Percentiles rank a stretch among this genome's conserved stretches.
Evolutionary conservation across 2,113 vertebrate species (phyloP).

Genomic region (Lucifuga dentata): DNA sequence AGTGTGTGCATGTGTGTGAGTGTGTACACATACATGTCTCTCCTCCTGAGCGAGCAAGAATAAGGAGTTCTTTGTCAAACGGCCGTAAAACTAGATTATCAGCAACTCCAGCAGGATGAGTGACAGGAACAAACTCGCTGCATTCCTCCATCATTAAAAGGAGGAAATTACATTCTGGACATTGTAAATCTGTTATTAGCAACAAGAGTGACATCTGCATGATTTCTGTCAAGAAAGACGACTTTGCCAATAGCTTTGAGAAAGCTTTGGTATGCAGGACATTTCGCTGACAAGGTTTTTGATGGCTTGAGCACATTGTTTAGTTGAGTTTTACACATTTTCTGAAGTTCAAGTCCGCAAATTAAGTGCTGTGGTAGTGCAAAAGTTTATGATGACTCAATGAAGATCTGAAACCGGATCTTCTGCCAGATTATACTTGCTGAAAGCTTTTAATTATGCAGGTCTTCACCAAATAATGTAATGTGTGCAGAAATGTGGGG

Average conservation of each 20-base stretch:
- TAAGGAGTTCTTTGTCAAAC: slow-evolving; percentile 41
- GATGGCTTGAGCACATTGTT: slow-evolving; percentile 5
- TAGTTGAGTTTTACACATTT: background rate
- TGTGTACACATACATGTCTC: slow-evolving; percentile 22
- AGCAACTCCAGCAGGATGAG: slow-evolving; percentile 12
- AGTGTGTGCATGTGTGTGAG: no score
- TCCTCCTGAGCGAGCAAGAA: slow-evolving; percentile 55
- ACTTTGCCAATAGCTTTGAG: background rate
- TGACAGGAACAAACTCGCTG: background rate
- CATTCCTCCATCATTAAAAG: slow-evolving; percentile 24
- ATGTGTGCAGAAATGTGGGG: no score
- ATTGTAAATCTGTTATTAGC: background rate
- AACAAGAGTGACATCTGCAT: background rate
- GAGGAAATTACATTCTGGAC: background rate
- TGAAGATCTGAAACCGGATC: no score
- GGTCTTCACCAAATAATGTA: no score
- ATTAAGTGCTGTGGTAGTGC: no score
- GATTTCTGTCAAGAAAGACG: background rate
- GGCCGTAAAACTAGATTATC: slow-evolving; percentile 45
- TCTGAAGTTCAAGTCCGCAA: background rate
- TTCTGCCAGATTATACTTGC: no score
- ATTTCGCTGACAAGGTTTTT: background rate
- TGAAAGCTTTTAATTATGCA: no score
- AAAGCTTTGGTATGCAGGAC: slow-evolving; percentile 2
- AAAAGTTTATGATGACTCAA: no score